A percentile compares a stretch with the other conserved stretches of the same genome.
phyloP scores from a whole-genome alignment of 2,113 vertebrate genomes.

The Dasyprocta punctata region DNA sequence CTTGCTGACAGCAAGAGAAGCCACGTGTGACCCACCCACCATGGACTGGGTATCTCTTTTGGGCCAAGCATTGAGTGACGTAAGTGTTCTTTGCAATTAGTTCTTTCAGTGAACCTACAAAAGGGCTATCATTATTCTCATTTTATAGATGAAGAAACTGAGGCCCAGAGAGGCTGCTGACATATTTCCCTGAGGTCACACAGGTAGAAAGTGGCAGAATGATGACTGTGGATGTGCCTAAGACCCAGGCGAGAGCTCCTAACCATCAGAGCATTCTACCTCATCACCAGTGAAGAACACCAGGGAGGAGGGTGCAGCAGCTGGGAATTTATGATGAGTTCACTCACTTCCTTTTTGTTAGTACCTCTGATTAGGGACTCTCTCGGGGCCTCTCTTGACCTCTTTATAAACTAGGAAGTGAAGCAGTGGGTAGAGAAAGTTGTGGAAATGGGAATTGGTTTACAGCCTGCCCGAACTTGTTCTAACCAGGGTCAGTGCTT shows the following conservation, averaged over 20 bases:
- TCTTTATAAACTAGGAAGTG: constrained; percentile 60
- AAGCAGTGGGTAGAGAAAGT: constrained; percentile 6
- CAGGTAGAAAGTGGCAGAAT: not conserved
- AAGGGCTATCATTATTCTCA: not conserved
- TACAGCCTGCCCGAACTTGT: constrained; percentile 54
- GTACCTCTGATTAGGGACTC: not conserved
- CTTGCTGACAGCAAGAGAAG: not conserved
- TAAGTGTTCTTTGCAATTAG: not conserved
- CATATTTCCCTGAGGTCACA: not conserved
- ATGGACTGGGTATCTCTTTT: not conserved
- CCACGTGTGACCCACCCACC: not conserved
- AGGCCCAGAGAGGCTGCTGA: not conserved
- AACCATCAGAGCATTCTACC: not conserved
- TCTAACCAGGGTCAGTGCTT: not conserved
- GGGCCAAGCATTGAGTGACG: not conserved
- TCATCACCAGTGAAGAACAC: not conserved
- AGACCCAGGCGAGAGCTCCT: not conserved
- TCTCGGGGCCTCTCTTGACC: constrained; percentile 39
- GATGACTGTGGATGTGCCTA: not conserved
- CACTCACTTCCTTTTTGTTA: not conserved
- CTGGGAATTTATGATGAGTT: not conserved
- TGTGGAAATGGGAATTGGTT: constrained; percentile 20
- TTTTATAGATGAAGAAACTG: not conserved
- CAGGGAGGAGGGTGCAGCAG: not conserved
- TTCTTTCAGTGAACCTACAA: not conserved